These are phyloP conservation scores for Cephalopachus bancanus DNA, from an alignment of 2,797 vertebrate genomes.

Conservation along the genomic window DNA sequence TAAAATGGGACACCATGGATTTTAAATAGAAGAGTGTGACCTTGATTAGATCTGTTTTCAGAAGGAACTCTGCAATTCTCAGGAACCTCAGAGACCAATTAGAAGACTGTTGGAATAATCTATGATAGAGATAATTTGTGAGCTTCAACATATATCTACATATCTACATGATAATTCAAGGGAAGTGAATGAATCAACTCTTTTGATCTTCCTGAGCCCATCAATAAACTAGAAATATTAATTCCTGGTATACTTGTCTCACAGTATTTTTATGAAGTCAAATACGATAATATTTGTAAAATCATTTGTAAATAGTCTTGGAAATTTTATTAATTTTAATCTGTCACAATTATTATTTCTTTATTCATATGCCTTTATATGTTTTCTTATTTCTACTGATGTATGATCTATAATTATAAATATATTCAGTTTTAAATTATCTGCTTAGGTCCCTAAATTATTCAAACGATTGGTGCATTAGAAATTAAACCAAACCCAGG, in stretches of 20 bases:
- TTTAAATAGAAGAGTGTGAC: constrained; percentile 35
- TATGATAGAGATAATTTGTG: neutral
- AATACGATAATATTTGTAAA: constrained; percentile 28
- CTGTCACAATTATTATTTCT: neutral
- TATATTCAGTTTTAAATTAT: constrained; percentile 41
- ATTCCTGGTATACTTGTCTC: constrained; percentile 8
- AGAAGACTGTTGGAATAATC: neutral
- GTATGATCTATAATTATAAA: constrained; percentile 7
- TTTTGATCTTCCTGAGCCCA: neutral
- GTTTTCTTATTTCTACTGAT: constrained; percentile 17
- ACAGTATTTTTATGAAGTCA: constrained; percentile 36
- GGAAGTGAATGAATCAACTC: constrained; percentile 20
- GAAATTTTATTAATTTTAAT: constrained; percentile 26
- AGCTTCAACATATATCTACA: neutral
- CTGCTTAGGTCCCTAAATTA: constrained; percentile 3
- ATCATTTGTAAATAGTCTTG: constrained; percentile 11
- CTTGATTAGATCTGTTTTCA: constrained; percentile 50
- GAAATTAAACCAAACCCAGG: constrained; percentile 20
- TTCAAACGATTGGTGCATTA: neutral
- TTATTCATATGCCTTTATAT: constrained; percentile 22
- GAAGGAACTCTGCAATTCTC: neutral
- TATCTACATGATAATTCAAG: constrained; percentile 3
- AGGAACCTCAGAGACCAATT: neutral
- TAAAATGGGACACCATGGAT: neutral
- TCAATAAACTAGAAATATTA: constrained; percentile 39